Conservation (phyloP, 2,888 invertebrate genomes). For the Catocala sponsa region DNA sequence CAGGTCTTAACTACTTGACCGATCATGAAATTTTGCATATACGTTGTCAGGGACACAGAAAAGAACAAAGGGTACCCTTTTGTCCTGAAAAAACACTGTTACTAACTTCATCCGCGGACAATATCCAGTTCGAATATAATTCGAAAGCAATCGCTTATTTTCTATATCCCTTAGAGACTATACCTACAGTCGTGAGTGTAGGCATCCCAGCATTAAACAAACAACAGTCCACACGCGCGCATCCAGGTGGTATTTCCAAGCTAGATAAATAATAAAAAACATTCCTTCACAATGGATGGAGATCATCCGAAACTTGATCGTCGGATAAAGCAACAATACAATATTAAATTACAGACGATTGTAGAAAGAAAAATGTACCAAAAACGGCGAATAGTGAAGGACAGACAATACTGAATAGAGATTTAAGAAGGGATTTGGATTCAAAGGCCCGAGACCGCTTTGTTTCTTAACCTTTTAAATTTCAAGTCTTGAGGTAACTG, state of each 20-base stretch:
- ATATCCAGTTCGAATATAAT: too few relatives aligned
- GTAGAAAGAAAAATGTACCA: slow-evolving; percentile 58
- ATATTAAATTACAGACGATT: slow-evolving; percentile 78
- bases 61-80: too few relatives aligned
- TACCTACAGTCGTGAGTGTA: too few relatives aligned
- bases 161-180: too few relatives aligned
- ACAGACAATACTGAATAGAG: slow-evolving; percentile 80
- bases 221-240: background rate
- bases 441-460: slow-evolving; percentile 73
- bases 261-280: slow-evolving; percentile 44
- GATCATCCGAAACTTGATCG: slow-evolving; percentile 74
- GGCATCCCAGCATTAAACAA: too few relatives aligned
- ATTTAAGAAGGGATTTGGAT: slow-evolving; percentile 83
- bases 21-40: too few relatives aligned
- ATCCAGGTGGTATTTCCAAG: slow-evolving; percentile 38
- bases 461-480: slow-evolving; percentile 81
- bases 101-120: too few relatives aligned
- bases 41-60: too few relatives aligned
- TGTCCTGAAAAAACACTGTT: too few relatives aligned
- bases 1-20: too few relatives aligned
- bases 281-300: slow-evolving; percentile 43
- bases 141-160: too few relatives aligned
- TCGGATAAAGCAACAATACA: slow-evolving; percentile 72
- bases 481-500: slow-evolving; percentile 72
- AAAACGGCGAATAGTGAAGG: slow-evolving; percentile 64